A percentile compares a stretch with the other conserved stretches of the same genome.
These are phyloP conservation scores for Barypeithes pellucidus DNA, from an alignment of 2,888 invertebrate genomes.

Conservation along the genomic window DNA sequence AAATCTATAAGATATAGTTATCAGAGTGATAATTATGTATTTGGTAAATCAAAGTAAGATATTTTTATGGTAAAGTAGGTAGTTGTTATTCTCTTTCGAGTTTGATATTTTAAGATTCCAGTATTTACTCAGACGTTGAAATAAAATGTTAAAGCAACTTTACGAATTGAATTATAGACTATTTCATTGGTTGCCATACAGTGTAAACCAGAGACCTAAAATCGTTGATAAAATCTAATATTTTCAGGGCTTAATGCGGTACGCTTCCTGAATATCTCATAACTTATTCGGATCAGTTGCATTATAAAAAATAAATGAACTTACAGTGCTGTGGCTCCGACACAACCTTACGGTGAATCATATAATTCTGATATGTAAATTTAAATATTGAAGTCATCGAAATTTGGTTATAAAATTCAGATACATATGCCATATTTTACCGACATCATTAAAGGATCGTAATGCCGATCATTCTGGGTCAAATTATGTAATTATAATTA, in stretches of 20 bases:
- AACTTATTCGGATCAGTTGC: slow-evolving; percentile 45
- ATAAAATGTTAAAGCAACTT: slow-evolving; percentile 11
- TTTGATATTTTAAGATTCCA: background rate
- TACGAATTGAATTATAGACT: slow-evolving; percentile 3
- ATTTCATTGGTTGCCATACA: slow-evolving; percentile 34
- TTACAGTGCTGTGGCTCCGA: slow-evolving; percentile 32
- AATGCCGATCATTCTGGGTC: too few relatives aligned
- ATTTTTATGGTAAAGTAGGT: background rate
- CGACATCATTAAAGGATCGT: too few relatives aligned
- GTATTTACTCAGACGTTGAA: background rate
- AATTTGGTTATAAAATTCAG: background rate
- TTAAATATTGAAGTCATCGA: background rate
- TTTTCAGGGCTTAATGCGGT: slow-evolving; percentile 41
- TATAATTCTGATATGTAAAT: slow-evolving; percentile 14
- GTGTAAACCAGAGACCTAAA: slow-evolving; percentile 40
- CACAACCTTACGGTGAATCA: slow-evolving; percentile 12
- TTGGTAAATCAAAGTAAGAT: too few relatives aligned
- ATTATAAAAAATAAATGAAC: slow-evolving; percentile 45
- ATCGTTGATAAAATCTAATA: slow-evolving; percentile 46
- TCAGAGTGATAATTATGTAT: too few relatives aligned
- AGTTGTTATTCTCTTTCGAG: background rate
- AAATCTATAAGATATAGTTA: too few relatives aligned
- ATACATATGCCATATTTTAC: too few relatives aligned
- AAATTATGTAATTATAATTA: too few relatives aligned
- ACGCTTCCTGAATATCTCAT: slow-evolving; percentile 46